These are phyloP conservation scores for Pilophorus perplexus DNA, from an alignment of 2,888 invertebrate species.

Conservation along the genomic window DNA sequence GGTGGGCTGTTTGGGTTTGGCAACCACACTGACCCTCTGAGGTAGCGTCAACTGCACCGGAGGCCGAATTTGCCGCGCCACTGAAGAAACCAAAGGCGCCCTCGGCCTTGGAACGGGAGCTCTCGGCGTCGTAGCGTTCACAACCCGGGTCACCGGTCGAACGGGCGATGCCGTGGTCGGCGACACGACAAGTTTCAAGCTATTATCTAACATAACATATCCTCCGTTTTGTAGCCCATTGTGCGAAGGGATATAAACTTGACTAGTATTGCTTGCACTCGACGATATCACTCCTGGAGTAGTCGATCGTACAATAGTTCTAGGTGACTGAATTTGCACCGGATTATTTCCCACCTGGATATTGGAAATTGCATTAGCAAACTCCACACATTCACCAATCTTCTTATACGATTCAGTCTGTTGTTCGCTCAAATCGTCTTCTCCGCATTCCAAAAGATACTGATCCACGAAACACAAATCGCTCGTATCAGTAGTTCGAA, in stretches of 20 bases:
- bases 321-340: not conserved
- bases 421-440: slow-evolving; percentile 25
- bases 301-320: not conserved
- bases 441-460: slow-evolving; percentile 23
- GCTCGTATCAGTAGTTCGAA: too few species aligned
- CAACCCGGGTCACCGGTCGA: too few species aligned
- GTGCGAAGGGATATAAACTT: not conserved
- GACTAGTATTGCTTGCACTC: not conserved
- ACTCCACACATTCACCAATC: slow-evolving; percentile 6
- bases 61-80: not conserved
- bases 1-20: not conserved
- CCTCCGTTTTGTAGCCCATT: slow-evolving; percentile 28
- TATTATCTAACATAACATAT: slow-evolving; percentile 23
- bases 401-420: slow-evolving; percentile 15
- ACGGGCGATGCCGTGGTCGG: not conserved
- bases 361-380: slow-evolving; percentile 4
- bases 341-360: not conserved
- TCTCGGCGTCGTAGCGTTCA: not conserved
- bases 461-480: slow-evolving; percentile 18
- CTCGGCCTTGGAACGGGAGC: not conserved
- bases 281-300: not conserved
- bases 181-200: slow-evolving; percentile 12
- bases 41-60: not conserved
- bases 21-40: not conserved
- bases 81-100: not conserved